Evolutionary conservation across 2,113 vertebrate genomes (phyloP), one percentile per base, ranked within the genome.

Genomic region (Irena cyanogastra): DNA sequence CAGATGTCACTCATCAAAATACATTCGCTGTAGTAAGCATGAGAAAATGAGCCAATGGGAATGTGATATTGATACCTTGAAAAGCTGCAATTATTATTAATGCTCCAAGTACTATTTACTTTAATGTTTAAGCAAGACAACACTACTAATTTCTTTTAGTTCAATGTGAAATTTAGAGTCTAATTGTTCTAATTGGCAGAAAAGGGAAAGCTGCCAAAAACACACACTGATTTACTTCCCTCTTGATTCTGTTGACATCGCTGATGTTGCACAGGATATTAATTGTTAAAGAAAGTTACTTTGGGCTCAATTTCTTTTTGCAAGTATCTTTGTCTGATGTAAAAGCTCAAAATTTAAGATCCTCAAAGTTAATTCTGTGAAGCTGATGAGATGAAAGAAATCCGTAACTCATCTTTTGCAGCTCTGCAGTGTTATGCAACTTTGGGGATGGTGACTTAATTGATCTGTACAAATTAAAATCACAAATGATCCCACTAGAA

Each of bases 101-200:
- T 4, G 10, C 64, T 90, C 79, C 59, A 71, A 81, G 33, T 90
- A 47, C 68, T 95, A n/a, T 93, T 96, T 96, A 74, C 87, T 94
- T 90, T 72, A 95, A 80, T 20, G n/a, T 94, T 94, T 95, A 79
- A 86, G 93, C 63, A 81, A 93, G 64, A 93, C 83, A 92, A 83
- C 5, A 5, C 60, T 88, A 79, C 63, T 96, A 59, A 91, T 95
- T 95, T 96, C 39, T 80, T 94, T 74, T 83, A 90, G 47, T 47
- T 90, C 35, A 52, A 77, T 85, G 54, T 91, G 54, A 95, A 95
- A 93, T 94, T 94, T 87, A 76, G 77, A 91, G 53, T 83, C 59
- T 87, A 77, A 91, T 94, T 84, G 71, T 94, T 95, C 75, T 94
- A 93, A 91, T 69, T 91, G 59, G 39, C 75, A 80, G 87, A 76